Evolutionary conservation across 2,888 invertebrate genomes (phyloP).

Genomic region (Nemotelus pantherinus): DNA sequence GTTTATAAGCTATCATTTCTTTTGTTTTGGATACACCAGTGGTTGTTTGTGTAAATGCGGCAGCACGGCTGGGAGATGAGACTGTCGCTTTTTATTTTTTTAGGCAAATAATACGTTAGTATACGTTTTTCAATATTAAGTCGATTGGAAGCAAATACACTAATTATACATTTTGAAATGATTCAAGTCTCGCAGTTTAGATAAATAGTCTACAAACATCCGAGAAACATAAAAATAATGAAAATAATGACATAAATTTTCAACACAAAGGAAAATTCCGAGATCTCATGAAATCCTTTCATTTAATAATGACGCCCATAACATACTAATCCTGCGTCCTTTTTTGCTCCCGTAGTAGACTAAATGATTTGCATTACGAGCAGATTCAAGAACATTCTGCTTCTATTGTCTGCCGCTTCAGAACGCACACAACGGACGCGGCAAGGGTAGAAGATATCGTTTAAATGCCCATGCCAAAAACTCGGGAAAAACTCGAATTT

Average conservation of each 20-base stretch:
- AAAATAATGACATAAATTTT: conserved; percentile 29
- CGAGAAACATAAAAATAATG: background rate
- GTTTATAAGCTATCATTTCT: conserved; percentile 26
- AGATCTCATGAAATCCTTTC: conserved; percentile 33
- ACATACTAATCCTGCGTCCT: conserved; percentile 40
- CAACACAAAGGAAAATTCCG: conserved; percentile 24
- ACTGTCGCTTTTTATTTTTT: background rate
- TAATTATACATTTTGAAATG: no score
- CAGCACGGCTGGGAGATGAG: background rate
- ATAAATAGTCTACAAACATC: no score
- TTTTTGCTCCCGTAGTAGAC: conserved; percentile 33
- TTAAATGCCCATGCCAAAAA: conserved; percentile 30
- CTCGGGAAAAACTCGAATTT: conserved; percentile 25
- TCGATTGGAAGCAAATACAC: no score
- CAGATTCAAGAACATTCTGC: conserved; percentile 29
- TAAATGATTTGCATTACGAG: conserved; percentile 41
- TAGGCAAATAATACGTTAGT: no score
- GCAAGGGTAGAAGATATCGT: conserved; percentile 17
- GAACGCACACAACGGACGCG: background rate
- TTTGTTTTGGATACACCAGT: conserved; percentile 6
- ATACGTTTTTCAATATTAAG: no score
- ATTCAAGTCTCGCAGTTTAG: no score
- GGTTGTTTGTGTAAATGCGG: background rate
- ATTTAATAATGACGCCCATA: conserved; percentile 37
- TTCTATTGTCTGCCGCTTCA: conserved; percentile 5